These are phyloP conservation scores for Alcis repandata DNA, from an alignment of 2,888 invertebrate genomes.

Conservation along the genomic window DNA sequence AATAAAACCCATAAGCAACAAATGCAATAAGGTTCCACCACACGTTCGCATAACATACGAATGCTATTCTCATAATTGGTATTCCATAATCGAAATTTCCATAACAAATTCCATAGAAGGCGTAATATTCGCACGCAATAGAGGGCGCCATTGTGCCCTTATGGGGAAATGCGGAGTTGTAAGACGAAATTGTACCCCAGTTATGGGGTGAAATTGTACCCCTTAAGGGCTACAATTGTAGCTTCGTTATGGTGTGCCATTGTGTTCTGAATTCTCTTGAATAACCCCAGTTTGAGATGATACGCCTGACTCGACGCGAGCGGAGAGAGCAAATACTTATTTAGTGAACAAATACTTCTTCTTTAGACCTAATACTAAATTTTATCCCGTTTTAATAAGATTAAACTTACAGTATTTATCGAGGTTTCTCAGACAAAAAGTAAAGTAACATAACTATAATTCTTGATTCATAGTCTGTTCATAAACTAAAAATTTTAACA, in stretches of 20 bases:
- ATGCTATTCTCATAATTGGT: slow-evolving; percentile 45
- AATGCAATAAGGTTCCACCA: slow-evolving; percentile 1
- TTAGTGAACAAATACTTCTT: too few relatives aligned
- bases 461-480: too few relatives aligned
- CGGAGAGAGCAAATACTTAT: background rate
- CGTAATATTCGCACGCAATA: slow-evolving; percentile 48
- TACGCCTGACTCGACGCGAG: background rate
- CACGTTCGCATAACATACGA: slow-evolving; percentile 15
- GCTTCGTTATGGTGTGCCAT: slow-evolving; percentile 39
- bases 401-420: too few relatives aligned
- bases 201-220: slow-evolving; percentile 39
- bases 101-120: slow-evolving; percentile 43
- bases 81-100: slow-evolving; percentile 49
- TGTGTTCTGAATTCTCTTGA: slow-evolving; percentile 40
- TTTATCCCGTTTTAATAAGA: too few relatives aligned
- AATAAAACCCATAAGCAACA: background rate
- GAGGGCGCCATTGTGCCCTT: slow-evolving; percentile 40
- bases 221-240: slow-evolving; percentile 33
- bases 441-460: too few relatives aligned
- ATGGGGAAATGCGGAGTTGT: slow-evolving; percentile 32
- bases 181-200: slow-evolving; percentile 36
- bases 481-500: too few relatives aligned
- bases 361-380: background rate
- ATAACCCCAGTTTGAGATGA: slow-evolving; percentile 15
- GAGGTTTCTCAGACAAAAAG: too few relatives aligned